Conservation (phyloP, 1,140 invertebrate species). For the Drosophila leontia region DNA sequence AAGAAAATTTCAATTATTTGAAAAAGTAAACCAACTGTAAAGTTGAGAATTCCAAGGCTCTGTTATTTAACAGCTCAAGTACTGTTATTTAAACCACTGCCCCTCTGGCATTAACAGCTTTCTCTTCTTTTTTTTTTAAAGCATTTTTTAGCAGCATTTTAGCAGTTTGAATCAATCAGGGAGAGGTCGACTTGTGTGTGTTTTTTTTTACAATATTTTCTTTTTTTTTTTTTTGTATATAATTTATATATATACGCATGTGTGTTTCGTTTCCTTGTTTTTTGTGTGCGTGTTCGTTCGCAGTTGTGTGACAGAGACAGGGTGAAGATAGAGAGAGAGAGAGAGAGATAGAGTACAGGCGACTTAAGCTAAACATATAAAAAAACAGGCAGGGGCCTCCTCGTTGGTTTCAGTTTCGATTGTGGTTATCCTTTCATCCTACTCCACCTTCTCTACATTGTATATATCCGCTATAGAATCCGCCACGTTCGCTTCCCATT, state of each 20-base stretch:
- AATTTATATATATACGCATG: constrained; percentile 13
- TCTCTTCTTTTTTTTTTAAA: background rate
- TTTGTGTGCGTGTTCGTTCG: constrained; percentile 15
- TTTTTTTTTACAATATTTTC: constrained; percentile 15
- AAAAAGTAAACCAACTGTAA: background rate
- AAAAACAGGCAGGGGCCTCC: constrained; percentile 26
- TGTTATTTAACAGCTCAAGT: background rate
- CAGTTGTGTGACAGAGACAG: constrained; percentile 15
- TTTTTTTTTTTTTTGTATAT: background rate
- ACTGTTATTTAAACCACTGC: constrained; percentile 3
- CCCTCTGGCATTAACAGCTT: background rate
- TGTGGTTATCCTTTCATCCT: constrained; percentile 3
- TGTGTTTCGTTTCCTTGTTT: constrained; percentile 21
- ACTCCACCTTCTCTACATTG: constrained; percentile 12
- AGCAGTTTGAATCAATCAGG: constrained; percentile 46
- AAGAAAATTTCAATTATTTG: too few species aligned
- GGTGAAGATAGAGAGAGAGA: background rate
- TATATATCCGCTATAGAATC: constrained; percentile 62
- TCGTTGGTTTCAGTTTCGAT: constrained; percentile 13
- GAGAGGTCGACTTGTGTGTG: constrained; percentile 20
- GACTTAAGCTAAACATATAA: constrained; percentile 50
- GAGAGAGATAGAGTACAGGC: constrained; percentile 19
- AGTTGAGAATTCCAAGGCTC: background rate
- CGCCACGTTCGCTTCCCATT: constrained; percentile 58
- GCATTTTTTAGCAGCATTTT: constrained; percentile 1